These are phyloP conservation scores for Hyles euphorbiae DNA, from an alignment of 1,140 invertebrate species.

Conservation along the genomic window DNA sequence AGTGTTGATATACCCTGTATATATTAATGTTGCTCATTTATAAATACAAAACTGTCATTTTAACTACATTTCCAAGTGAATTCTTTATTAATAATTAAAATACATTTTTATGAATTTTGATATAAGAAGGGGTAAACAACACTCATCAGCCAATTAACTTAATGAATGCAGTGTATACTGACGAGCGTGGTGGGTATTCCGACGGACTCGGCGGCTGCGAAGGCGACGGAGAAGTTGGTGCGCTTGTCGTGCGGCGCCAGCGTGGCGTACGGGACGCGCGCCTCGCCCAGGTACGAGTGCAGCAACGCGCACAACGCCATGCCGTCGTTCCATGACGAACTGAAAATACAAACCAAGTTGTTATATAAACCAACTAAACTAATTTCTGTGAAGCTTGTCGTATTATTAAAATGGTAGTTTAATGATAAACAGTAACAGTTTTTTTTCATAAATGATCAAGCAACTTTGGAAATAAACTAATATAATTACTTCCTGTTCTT, in stretches of 20 bases:
- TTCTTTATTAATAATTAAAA: neutral
- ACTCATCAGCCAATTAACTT: neutral
- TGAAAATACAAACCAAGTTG: slow-evolving; percentile 21
- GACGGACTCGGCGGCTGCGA: slow-evolving; percentile 91
- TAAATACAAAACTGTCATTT: no score
- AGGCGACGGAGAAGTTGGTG: slow-evolving; percentile 92
- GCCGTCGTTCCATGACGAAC: slow-evolving; percentile 95
- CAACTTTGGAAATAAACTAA: no score
- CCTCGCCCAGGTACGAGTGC: slow-evolving; percentile 90
- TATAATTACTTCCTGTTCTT: no score
- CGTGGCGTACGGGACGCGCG: slow-evolving; percentile 86
- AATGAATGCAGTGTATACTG: slow-evolving; percentile 39
- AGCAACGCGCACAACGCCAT: slow-evolving; percentile 92
- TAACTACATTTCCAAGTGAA: neutral
- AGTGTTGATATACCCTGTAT: no score
- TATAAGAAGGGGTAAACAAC: neutral
- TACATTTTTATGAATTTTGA: neutral
- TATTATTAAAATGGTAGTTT: no score
- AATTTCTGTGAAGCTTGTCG: no score
- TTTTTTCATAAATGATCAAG: no score
- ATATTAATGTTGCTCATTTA: no score
- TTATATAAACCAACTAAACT: no score
- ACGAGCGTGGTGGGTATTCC: slow-evolving; percentile 92
- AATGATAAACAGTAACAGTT: no score
- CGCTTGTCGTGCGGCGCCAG: slow-evolving; percentile 87